These are phyloP conservation scores for Sylvia borin DNA, from an alignment of 2,797 vertebrate species.

Conservation along the genomic window DNA sequence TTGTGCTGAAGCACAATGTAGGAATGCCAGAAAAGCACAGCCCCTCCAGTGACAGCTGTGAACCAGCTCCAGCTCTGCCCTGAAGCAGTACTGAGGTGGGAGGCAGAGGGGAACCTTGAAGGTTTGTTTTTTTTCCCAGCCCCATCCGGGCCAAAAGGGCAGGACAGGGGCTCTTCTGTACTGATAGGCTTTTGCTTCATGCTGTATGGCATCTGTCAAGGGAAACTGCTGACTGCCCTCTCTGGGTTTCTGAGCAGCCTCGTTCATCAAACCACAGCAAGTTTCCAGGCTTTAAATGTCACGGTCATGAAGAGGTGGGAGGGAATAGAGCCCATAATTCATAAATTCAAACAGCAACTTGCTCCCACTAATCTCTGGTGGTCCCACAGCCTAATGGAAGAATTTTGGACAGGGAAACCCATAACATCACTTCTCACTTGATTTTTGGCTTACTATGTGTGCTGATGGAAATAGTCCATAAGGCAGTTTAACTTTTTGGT, in stretches of 20 bases:
- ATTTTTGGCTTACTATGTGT: neutral
- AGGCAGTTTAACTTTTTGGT: neutral
- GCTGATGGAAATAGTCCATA: neutral
- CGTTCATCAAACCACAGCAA: slow-evolving; percentile 27
- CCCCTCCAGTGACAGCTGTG: neutral
- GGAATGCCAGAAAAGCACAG: neutral
- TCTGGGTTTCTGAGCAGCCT: slow-evolving; percentile 15
- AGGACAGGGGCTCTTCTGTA: neutral
- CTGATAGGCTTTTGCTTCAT: neutral
- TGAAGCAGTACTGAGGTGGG: neutral
- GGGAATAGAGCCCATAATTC: neutral
- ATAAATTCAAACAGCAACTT: neutral
- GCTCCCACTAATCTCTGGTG: neutral
- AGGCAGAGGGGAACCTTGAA: neutral
- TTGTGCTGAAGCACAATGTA: slow-evolving; percentile 20
- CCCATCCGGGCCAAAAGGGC: neutral
- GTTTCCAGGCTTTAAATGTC: slow-evolving; percentile 53
- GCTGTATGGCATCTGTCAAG: neutral
- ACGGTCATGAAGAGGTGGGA: neutral
- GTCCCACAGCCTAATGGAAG: neutral
- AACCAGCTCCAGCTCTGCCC: neutral
- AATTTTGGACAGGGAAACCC: neutral
- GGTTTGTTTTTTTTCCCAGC: neutral
- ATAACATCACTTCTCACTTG: neutral
- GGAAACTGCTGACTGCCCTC: slow-evolving; percentile 36